phyloP scores from a whole-genome alignment of 2,888 invertebrate species.

The Lottia gigantea region DNA sequence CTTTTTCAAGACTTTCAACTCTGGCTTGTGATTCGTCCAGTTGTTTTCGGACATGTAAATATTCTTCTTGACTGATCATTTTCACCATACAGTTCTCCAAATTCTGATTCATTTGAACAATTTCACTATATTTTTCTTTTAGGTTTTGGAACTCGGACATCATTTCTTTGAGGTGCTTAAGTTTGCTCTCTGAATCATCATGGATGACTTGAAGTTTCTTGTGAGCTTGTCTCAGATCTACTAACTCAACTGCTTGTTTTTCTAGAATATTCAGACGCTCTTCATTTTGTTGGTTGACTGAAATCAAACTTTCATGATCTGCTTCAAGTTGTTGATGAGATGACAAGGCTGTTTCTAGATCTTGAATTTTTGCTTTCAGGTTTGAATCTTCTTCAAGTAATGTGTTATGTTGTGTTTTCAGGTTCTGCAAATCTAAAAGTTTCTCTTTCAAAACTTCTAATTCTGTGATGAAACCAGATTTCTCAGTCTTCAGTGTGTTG shows the following conservation, averaged over 20 bases:
- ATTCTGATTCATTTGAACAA: background rate
- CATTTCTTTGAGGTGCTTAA: conserved; percentile 6
- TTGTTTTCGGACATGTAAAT: background rate
- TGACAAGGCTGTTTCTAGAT: background rate
- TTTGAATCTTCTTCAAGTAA: background rate
- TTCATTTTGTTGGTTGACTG: background rate
- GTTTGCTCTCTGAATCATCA: background rate
- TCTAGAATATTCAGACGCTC: background rate
- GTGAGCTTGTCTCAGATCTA: background rate
- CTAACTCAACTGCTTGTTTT: background rate
- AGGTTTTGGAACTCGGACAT: conserved; percentile 4
- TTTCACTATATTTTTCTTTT: conserved; percentile 4
- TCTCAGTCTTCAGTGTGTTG: background rate
- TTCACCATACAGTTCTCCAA: background rate
- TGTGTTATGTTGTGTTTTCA: background rate
- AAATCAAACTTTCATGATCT: background rate
- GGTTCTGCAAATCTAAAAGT: background rate
- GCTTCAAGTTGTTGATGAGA: background rate
- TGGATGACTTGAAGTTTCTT: background rate
- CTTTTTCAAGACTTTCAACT: background rate
- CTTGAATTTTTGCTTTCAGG: background rate
- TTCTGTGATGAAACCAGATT: background rate
- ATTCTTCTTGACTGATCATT: background rate
- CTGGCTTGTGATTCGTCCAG: background rate
- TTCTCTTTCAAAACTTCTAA: background rate